Base-by-base conservation (phyloP, 2,888 invertebrate species). In the Elaeidobius kamerunicus region DNA sequence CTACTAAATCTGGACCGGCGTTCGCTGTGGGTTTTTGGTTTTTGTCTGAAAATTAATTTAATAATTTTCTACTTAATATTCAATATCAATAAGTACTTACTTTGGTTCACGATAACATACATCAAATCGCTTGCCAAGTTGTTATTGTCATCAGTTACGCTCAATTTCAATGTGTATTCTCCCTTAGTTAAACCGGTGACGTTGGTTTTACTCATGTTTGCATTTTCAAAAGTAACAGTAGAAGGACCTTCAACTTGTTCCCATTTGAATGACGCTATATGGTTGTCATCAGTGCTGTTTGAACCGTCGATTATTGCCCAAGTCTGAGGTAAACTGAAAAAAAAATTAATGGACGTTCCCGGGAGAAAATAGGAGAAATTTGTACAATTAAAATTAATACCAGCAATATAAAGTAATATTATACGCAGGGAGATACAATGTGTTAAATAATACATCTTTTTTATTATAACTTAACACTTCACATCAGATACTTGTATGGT, bases 21-120 rank as follows among this genome's bases (percentile, higher is more conserved):
- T 90, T 85, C 1, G 95, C 93, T 65, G 86, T 85, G 0, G 95
- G 95, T 3, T 89, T 82, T 53, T 88, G 86, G 75, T 96, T 96
- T 72, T 87, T 85, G 72, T 91, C 94, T 93, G 70, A 38, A 67
- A 67, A 61, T 6, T 23, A 23, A 23, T n/a, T n/a, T n/a, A n/a
- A n/a, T n/a, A n/a, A n/a, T n/a, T n/a, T n/a, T n/a, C n/a, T n/a
- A n/a, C n/a, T n/a, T n/a, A n/a, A n/a, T n/a, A n/a, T n/a, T n/a
- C n/a, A 35, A 14, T 12, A 6, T 6, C 9, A 2, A 15, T 12
- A 63, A 55, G 55, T 55, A 75, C 85, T 80, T 77, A 91, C 91
- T 90, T 75, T 93, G 92, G 48, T 88, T 86, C 9, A 93, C 90
- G 55, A 84, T 86, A 38, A 93, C 78, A 66, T 80, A 82, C 35